Base-by-base conservation (phyloP, 2,113 vertebrate genomes). In the Alectura lathami region DNA sequence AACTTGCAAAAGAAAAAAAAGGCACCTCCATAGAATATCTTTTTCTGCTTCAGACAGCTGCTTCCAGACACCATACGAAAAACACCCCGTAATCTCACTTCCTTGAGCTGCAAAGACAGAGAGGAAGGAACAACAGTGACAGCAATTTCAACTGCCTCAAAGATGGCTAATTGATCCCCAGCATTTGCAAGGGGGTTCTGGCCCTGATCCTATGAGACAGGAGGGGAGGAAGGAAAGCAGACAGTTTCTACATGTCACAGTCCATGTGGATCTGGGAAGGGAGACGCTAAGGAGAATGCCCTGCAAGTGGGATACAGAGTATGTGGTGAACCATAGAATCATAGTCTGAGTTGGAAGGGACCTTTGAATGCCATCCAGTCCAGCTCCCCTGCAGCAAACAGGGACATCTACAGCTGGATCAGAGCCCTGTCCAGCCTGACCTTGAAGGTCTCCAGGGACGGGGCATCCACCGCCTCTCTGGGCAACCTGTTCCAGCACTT, bases 221-320 rank as follows among this genome's bases (percentile, higher is more conserved):
- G 38, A 53, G 57, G 16, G 24, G 53, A 72, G n/a, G 27, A 76
- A 10, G 48, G 57, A 66, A 24, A 86, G 48, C 11, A 70, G 56
- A 9, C 50, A 23, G 22, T 42, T 91, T 67, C 54, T 50, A 17
- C 51, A 10, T 2, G 7, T 36, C 69, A 15, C 17, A 7, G 30
- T 17, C 27, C 17, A 0, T 8, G 17, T 0, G 0, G 8, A 23
- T 54, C n/a, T 74, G 29, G 9, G 34, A 74, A 64, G 1, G 0
- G 45, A 82, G 32, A 20, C 15, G 20, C 14, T 5, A 32, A 40
- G 43, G 27, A 85, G 22, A 70, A 50, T 38, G 20, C 13, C 17
- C 43, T 68, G 11, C 5, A 76, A 84, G 34, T 8, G 29, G 29
- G 15, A 56, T 54, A 20, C 16, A 43, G 24, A 29, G 5, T 23